Evolutionary conservation across 2,113 vertebrate genomes (phyloP).

Genomic region (Gnathochromis pfefferi): DNA sequence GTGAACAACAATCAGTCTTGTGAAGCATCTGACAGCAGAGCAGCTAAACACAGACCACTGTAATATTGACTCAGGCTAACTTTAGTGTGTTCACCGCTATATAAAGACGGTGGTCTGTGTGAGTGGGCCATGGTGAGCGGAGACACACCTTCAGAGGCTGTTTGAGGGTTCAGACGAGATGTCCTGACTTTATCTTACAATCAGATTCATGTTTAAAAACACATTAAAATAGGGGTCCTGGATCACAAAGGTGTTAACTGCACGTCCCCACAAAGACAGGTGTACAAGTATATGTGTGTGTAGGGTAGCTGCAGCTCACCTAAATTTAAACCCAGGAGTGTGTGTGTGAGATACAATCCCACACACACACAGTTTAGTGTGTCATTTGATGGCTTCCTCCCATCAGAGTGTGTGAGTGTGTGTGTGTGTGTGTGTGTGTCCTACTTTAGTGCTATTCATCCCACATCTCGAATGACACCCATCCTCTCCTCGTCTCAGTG

Average conservation of each 20-base stretch:
- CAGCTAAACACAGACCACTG: background rate
- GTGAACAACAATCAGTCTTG: background rate
- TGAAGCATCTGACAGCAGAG: background rate
- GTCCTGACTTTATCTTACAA: background rate
- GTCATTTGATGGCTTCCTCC: too few relatives aligned
- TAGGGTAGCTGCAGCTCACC: background rate
- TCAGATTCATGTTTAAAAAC: background rate
- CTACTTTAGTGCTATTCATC: conserved; percentile 37
- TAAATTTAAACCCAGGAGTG: conserved; percentile 26
- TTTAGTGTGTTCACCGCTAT: background rate
- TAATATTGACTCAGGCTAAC: background rate
- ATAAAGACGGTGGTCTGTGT: background rate
- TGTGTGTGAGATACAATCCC: background rate
- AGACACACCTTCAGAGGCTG: background rate
- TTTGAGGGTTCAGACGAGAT: background rate
- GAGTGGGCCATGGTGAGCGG: background rate
- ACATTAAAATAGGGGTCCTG: background rate
- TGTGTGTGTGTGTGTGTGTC: background rate
- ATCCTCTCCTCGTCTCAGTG: background rate
- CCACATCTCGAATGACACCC: conserved; percentile 18
- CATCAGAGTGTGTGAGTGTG: too few relatives aligned
- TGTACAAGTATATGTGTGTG: background rate
- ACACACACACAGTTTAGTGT: too few relatives aligned
- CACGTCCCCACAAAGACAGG: background rate
- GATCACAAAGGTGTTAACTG: background rate